A percentile compares a stretch with the other conserved stretches of the same genome.
phyloP scores from a whole-genome alignment of 2,797 vertebrate genomes.

The Centropyge bicolor region DNA sequence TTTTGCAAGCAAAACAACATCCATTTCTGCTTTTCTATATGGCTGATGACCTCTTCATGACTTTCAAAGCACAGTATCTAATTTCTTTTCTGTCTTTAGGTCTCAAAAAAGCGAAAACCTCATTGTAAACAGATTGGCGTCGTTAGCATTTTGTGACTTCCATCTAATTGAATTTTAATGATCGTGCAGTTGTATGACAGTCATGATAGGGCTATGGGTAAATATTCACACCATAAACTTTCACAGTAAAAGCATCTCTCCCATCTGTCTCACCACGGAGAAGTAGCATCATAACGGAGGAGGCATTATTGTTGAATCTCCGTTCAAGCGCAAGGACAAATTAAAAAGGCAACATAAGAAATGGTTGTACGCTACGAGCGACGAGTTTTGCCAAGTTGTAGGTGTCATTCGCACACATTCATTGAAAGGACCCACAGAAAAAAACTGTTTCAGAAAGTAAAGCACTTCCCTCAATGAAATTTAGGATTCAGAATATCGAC shows the following conservation, averaged over 20 bases:
- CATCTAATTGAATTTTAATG: slow-evolving; percentile 62
- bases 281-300: slow-evolving; percentile 11
- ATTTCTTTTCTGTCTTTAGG: slow-evolving; percentile 13
- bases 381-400: background rate
- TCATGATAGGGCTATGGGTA: slow-evolving; percentile 37
- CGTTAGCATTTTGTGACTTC: slow-evolving; percentile 57
- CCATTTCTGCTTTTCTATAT: too few species aligned
- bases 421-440: background rate
- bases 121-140: slow-evolving; percentile 42
- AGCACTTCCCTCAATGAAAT: background rate
- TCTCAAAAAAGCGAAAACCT: slow-evolving; percentile 27
- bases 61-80: background rate
- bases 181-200: slow-evolving; percentile 40
- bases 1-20: background rate
- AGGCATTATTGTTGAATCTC: slow-evolving; percentile 5
- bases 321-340: slow-evolving; percentile 8
- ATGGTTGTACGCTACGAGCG: background rate
- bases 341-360: slow-evolving; percentile 1
- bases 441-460: background rate
- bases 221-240: slow-evolving; percentile 45
- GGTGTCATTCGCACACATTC: background rate
- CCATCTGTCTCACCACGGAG: slow-evolving; percentile 41
- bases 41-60: background rate
- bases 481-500: background rate
- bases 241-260: slow-evolving; percentile 26